Conservation (phyloP, 2,113 vertebrate species). For the Rallus limicola region DNA sequence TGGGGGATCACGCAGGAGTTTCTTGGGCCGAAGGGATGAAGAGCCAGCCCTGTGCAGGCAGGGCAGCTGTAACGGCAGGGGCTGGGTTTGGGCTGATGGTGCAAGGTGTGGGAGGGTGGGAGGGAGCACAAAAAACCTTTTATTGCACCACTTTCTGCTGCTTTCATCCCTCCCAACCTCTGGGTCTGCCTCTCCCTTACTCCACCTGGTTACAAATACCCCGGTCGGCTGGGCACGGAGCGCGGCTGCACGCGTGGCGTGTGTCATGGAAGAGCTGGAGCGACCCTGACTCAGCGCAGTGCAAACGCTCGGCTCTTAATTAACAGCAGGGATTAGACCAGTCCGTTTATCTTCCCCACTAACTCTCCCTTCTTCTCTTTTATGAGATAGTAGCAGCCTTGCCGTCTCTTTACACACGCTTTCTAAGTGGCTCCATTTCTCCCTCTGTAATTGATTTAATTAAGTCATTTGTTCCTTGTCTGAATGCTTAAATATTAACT, state of each 20-base stretch:
- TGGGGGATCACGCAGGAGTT: background rate
- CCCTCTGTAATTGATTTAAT: conserved; percentile 69
- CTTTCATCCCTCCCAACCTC: background rate
- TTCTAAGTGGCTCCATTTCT: conserved; percentile 56
- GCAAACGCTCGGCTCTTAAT: conserved; percentile 31
- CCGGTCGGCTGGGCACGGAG: fast-evolving
- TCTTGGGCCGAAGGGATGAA: background rate
- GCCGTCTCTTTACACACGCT: conserved; percentile 10
- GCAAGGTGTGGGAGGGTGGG: background rate
- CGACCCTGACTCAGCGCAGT: background rate
- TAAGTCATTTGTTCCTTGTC: conserved; percentile 70
- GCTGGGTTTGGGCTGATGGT: background rate
- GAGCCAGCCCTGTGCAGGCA: background rate
- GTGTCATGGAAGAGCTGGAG: background rate
- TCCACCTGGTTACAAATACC: fast-evolving
- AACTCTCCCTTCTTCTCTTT: conserved; percentile 37
- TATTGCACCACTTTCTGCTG: background rate
- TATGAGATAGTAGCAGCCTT: conserved; percentile 8
- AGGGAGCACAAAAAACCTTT: background rate
- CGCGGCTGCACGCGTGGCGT: background rate
- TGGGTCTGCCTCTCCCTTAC: fast-evolving
- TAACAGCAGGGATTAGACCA: conserved; percentile 23
- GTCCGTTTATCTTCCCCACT: conserved; percentile 41
- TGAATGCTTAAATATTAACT: conserved; percentile 70
- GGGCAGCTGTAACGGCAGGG: background rate